These are phyloP conservation scores for Selenia dentaria DNA, from an alignment of 2,888 invertebrate species.

Conservation along the genomic window DNA sequence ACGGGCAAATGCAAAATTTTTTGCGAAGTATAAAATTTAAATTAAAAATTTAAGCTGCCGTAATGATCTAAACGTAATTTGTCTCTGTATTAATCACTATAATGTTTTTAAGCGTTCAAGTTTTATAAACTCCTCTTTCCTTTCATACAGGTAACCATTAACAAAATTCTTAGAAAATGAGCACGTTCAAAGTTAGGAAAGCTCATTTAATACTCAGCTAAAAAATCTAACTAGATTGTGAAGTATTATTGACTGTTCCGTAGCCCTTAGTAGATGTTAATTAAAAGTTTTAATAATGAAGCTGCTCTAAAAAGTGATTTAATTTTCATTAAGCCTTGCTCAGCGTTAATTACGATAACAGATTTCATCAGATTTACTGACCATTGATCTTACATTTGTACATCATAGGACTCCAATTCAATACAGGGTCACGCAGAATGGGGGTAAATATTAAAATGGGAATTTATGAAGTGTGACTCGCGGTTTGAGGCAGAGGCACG, in stretches of 20 bases:
- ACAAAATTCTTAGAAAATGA: background rate
- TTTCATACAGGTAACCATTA: no score
- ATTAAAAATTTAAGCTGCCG: no score
- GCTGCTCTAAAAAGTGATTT: constrained; percentile 5
- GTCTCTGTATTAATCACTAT: no score
- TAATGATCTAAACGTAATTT: no score
- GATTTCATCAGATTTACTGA: constrained; percentile 12
- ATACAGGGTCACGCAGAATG: constrained; percentile 4
- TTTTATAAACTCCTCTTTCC: no score
- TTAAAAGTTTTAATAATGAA: constrained; percentile 13
- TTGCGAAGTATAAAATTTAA: no score
- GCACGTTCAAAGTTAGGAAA: background rate
- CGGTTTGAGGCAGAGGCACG: constrained; percentile 37
- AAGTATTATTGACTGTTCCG: background rate
- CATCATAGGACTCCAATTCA: constrained; percentile 33
- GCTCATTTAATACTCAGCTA: background rate
- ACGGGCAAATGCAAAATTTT: no score
- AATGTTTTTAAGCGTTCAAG: no score
- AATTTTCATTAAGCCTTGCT: background rate
- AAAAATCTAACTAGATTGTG: background rate
- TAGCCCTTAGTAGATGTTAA: constrained; percentile 9
- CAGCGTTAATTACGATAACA: constrained; percentile 6
- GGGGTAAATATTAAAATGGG: constrained; percentile 74
- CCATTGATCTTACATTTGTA: constrained; percentile 17
- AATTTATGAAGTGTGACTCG: constrained; percentile 78